A percentile compares a stretch with the other conserved stretches of the same genome.
Conservation (phyloP, 2,888 invertebrate genomes). For the Sarcophaga rosellei region DNA sequence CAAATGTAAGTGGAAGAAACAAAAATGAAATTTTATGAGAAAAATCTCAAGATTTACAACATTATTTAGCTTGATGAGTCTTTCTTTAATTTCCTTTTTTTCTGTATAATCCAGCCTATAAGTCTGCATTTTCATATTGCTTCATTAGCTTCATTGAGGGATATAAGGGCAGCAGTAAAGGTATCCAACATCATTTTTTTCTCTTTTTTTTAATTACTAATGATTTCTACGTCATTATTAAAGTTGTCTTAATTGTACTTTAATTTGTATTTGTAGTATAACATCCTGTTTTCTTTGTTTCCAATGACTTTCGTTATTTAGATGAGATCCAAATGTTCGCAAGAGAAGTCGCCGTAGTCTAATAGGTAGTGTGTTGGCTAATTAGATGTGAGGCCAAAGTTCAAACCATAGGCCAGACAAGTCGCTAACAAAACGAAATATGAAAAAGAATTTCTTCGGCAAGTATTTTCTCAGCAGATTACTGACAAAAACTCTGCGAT, state of each 20-base stretch:
- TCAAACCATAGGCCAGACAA: no score
- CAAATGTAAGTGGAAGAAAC: not conserved
- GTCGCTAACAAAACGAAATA: no score
- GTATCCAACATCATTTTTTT: not conserved
- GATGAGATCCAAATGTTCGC: no score
- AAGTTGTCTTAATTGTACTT: conserved; percentile 41
- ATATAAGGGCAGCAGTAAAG: conserved; percentile 1
- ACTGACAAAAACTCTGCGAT: no score
- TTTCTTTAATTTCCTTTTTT: not conserved
- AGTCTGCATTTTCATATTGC: not conserved
- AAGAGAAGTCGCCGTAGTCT: no score
- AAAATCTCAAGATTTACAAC: conserved; percentile 49
- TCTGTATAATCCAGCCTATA: conserved; percentile 30
- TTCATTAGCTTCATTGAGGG: conserved; percentile 42
- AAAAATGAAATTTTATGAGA: conserved; percentile 3
- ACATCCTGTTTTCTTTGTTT: not conserved
- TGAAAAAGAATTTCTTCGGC: no score
- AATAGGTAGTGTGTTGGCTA: no score
- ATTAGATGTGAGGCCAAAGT: no score
- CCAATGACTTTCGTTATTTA: no score
- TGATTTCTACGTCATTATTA: conserved; percentile 18
- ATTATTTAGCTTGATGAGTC: conserved; percentile 56
- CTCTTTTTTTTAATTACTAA: conserved; percentile 25
- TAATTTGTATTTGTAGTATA: conserved; percentile 36
- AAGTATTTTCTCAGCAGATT: no score